Evolutionary conservation across 1,140 invertebrate species (phyloP), one percentile per base, ranked within the genome.

Genomic region (Megathymus violae): DNA sequence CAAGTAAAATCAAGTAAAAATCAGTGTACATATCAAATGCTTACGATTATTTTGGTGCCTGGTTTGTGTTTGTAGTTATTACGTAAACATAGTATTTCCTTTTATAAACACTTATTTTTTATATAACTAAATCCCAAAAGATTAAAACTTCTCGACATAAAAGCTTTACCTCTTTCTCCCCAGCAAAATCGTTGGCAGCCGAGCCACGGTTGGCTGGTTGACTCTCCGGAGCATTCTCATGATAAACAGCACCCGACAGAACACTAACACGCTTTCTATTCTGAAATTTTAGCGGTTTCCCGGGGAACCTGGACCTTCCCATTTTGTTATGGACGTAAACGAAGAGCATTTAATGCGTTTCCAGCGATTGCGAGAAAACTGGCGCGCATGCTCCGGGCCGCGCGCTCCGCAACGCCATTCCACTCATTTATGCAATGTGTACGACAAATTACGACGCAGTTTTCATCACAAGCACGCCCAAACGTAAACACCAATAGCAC

Each of bases 221-320:
- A 67, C 71, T 80, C 67, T 90, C 84, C 73, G 80, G 69, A 80
- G 82, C 67, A 82, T 80, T 91, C 70, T 91, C 88, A 84, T 89
- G 81, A 69, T 90, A 87, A 78, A 89, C 82, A 76, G 85, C 72
- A 41, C 88, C 88, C 67, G 88, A 90, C 82, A 95, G 92, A 86
- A 95, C 95, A 92, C 95, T 95, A 84, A 96, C 94, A 91, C 95
- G 93, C 88, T 95, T 96, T 93, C 95, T 95, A 91, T 95, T 95
- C 83, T 95, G 94, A 92, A 95, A 94, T 93, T 96, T 96, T 70
- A 95, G 94, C 87, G 95, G 95, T 93, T 96, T 96, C 71, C 95
- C 95, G 83, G 95, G 95, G 93, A 96, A 96, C 93, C 95, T 96
- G 88, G 95, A 91, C 85, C 90, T 90, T 88, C 90, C 90, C 90